Evolutionary conservation across 2,888 invertebrate species (phyloP).

Genomic region (Parelbella ahira): DNA sequence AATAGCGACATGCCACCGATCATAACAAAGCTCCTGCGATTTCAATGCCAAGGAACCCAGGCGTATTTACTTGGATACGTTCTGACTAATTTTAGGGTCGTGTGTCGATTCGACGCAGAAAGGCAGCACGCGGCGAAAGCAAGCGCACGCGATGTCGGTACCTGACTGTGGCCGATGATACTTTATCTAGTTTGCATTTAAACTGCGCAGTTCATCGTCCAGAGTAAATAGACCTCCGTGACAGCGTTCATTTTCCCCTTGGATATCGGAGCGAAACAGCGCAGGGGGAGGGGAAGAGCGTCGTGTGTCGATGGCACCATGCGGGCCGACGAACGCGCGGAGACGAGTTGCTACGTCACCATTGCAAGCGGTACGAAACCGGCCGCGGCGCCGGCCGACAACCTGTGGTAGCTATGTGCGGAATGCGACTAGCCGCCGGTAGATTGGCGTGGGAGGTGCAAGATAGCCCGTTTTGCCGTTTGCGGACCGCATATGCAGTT

Average conservation of each 20-base stretch:
- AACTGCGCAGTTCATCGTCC: slow-evolving; percentile 43
- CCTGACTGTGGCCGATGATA: slow-evolving; percentile 34
- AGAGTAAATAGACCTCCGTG: slow-evolving; percentile 36
- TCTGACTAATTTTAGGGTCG: slow-evolving; percentile 33
- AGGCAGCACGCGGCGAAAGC: slow-evolving; percentile 41
- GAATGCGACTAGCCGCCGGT: slow-evolving; percentile 69
- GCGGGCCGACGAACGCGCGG: slow-evolving; percentile 41
- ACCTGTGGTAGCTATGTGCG: slow-evolving; percentile 67
- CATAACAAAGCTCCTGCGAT: slow-evolving; percentile 30
- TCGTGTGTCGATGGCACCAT: slow-evolving; percentile 33
- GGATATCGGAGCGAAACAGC: slow-evolving; percentile 21
- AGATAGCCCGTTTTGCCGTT: slow-evolving; percentile 47
- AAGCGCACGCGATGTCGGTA: slow-evolving; percentile 39
- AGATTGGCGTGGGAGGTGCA: slow-evolving; percentile 67
- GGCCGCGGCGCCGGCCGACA: slow-evolving; percentile 73
- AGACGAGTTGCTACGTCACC: slow-evolving; percentile 61
- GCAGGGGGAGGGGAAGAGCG: slow-evolving; percentile 37
- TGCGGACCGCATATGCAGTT: slow-evolving; percentile 48
- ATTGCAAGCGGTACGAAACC: slow-evolving; percentile 60
- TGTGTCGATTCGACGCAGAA: slow-evolving; percentile 41
- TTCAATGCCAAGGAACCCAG: slow-evolving; percentile 33
- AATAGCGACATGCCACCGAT: slow-evolving; percentile 19
- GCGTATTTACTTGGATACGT: slow-evolving; percentile 29
- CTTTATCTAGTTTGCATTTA: slow-evolving; percentile 39
- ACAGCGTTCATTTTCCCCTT: slow-evolving; percentile 27